A percentile compares a stretch with the other conserved stretches of the same genome.
These are phyloP conservation scores for Babylonia areolata DNA, from an alignment of 1,140 invertebrate species.

Conservation along the genomic window DNA sequence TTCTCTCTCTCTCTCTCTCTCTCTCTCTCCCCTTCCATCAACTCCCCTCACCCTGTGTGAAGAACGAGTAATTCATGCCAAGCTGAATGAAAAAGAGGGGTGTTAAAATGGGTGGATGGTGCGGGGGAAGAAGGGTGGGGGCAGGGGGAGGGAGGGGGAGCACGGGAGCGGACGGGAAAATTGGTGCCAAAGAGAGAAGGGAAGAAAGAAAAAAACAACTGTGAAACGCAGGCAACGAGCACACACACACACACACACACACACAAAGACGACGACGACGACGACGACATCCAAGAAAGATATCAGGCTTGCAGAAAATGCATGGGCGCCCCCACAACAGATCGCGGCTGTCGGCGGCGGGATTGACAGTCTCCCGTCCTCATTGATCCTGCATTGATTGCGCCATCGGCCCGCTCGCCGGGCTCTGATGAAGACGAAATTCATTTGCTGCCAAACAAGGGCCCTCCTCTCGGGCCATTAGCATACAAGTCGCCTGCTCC, in stretches of 20 bases:
- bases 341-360: neutral
- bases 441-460: conserved; percentile 30
- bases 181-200: neutral
- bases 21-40: neutral
- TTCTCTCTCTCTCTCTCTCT: no score
- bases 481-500: conserved; percentile 28
- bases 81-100: neutral
- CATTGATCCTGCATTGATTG: conserved; percentile 21
- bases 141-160: neutral
- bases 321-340: no score
- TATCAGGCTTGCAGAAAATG: neutral
- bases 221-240: neutral
- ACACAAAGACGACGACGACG: no score
- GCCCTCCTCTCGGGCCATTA: neutral
- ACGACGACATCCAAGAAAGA: neutral
- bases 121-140: no score
- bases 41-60: neutral
- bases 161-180: neutral
- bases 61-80: no score
- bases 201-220: neutral
- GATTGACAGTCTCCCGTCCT: neutral
- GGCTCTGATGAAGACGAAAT: conserved; percentile 33
- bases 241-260: no score
- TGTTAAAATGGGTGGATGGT: neutral
- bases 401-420: neutral